These are phyloP conservation scores for Prosopocoilus inquinatus DNA, from an alignment of 2,888 invertebrate genomes.

Conservation along the genomic window DNA sequence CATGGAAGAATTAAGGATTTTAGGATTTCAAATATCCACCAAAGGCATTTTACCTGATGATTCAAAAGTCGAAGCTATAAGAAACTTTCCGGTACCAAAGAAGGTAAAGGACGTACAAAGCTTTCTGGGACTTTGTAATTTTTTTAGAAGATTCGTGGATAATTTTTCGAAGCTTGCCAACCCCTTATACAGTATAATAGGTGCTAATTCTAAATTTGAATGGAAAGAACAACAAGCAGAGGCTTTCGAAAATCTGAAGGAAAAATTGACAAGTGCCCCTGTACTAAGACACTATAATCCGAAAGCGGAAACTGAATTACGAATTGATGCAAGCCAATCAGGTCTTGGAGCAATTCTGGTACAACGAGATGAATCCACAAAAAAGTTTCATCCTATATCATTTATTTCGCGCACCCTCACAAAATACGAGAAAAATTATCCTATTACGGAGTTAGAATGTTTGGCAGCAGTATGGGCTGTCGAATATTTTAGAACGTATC, in stretches of 20 bases:
- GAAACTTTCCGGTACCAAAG: conserved; percentile 23
- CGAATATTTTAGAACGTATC: conserved; percentile 11
- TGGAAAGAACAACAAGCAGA: conserved; percentile 13
- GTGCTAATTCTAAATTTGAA: conserved; percentile 11
- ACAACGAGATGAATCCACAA: conserved; percentile 21
- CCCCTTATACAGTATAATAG: conserved; percentile 12
- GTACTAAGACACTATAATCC: conserved; percentile 31
- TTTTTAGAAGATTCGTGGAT: conserved; percentile 21
- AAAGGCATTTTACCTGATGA: conserved; percentile 28
- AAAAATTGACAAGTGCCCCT: conserved; percentile 27
- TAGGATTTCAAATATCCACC: conserved; percentile 25
- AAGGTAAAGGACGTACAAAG: conserved; percentile 14
- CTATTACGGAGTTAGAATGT: conserved; percentile 44
- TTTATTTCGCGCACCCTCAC: conserved; percentile 16
- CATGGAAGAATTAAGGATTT: background rate
- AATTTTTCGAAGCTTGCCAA: conserved; percentile 19
- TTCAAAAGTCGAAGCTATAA: conserved; percentile 25
- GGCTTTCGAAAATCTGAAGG: conserved; percentile 25
- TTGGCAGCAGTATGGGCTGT: conserved; percentile 25
- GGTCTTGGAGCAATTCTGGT: conserved; percentile 32
- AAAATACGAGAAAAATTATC: conserved; percentile 37
- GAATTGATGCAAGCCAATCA: conserved; percentile 38
- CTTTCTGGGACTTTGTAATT: conserved; percentile 20
- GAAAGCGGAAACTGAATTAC: conserved; percentile 27
- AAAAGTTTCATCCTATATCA: conserved; percentile 1